Conservation (phyloP, 2,888 invertebrate genomes). For the Chouioia cunea region DNA sequence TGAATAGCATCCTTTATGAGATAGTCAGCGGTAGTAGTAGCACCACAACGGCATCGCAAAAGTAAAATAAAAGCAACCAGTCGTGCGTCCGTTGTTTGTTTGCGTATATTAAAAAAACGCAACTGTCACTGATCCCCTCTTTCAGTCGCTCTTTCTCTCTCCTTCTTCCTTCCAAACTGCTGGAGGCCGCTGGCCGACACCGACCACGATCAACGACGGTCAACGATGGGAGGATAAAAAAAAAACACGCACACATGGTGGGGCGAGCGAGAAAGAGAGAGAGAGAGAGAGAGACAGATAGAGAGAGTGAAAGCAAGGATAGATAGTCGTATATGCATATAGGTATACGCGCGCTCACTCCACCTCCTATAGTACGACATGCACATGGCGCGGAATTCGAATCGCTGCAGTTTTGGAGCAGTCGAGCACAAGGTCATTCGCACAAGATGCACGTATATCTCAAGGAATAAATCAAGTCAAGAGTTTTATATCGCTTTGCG, state of each 20-base stretch:
- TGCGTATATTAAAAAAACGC: constrained; percentile 13
- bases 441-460: too few relatives aligned
- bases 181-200: too few relatives aligned
- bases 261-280: not conserved
- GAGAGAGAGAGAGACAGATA: not conserved
- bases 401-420: not conserved
- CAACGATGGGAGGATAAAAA: constrained; percentile 1
- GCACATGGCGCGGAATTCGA: constrained; percentile 20
- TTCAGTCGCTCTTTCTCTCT: too few relatives aligned
- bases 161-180: too few relatives aligned
- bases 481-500: too few relatives aligned
- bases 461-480: too few relatives aligned
- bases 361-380: not conserved
- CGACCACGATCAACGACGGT: constrained; percentile 2
- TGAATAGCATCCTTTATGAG: constrained; percentile 38
- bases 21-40: not conserved
- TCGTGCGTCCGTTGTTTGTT: constrained; percentile 15
- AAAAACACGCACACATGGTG: constrained; percentile 7
- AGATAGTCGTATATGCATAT: too few relatives aligned
- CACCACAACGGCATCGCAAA: constrained; percentile 21
- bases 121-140: constrained; percentile 22
- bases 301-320: too few relatives aligned
- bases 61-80: constrained; percentile 24
- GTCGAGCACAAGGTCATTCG: too few relatives aligned
- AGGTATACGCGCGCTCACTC: too few relatives aligned